phyloP scores from a whole-genome alignment of 2,797 vertebrate species.

The Acipenser transmontanus region DNA sequence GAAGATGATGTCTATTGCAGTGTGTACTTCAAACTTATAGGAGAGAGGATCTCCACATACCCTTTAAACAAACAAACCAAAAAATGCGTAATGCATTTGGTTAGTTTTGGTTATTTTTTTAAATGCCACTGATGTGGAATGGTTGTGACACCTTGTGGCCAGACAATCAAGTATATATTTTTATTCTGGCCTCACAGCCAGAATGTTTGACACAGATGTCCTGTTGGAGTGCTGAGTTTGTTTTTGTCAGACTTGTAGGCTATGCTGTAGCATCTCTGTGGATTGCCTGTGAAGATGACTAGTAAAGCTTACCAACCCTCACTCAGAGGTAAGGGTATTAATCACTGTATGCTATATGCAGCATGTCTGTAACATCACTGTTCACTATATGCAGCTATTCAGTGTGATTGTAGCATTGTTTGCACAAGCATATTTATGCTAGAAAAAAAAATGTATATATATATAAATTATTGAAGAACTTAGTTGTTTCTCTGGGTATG shows the following conservation, averaged over 20 bases:
- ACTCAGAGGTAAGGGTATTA: slow-evolving; percentile 26
- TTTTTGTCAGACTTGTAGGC: slow-evolving; percentile 67
- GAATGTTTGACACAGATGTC: neutral
- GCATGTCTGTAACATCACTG: too few species aligned
- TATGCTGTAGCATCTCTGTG: slow-evolving; percentile 63
- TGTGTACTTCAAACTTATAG: slow-evolving; percentile 74
- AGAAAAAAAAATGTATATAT: too few species aligned
- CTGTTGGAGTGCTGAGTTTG: slow-evolving; percentile 39
- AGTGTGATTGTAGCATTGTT: too few species aligned
- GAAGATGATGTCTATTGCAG: slow-evolving; percentile 64
- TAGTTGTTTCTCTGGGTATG: neutral
- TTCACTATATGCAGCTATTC: too few species aligned
- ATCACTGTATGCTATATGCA: slow-evolving; percentile 8
- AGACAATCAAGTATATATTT: too few species aligned
- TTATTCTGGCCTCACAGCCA: too few species aligned
- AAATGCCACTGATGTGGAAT: too few species aligned
- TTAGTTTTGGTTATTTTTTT: too few species aligned
- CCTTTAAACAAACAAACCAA: slow-evolving; percentile 42
- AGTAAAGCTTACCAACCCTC: slow-evolving; percentile 50
- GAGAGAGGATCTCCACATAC: slow-evolving; percentile 78
- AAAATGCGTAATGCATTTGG: too few species aligned
- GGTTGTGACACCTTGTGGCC: too few species aligned
- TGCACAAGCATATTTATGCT: too few species aligned
- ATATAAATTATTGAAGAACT: neutral
- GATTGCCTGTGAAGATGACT: slow-evolving; percentile 67